Percentiles rank a stretch among this genome's conserved stretches.
Conservation (phyloP, 2,113 vertebrate genomes). For the Coregonus clupeaformis region DNA sequence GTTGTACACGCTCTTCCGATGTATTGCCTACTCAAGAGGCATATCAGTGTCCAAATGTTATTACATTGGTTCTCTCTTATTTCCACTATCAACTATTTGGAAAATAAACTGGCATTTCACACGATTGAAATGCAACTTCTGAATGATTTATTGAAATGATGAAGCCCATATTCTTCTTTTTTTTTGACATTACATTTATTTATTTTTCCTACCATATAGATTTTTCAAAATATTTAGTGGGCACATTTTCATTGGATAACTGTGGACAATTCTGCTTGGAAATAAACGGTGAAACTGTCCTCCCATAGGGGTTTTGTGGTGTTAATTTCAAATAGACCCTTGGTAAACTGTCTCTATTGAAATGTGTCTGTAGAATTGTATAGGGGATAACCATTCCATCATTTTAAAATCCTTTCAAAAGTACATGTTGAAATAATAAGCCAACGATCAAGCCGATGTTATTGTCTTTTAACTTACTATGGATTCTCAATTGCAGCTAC, state of each 20-base stretch:
- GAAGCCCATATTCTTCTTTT: conserved; percentile 49
- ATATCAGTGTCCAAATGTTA: conserved; percentile 27
- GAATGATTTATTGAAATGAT: conserved; percentile 52
- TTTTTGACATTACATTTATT: conserved; percentile 78
- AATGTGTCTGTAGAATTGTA: background rate
- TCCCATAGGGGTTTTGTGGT: conserved; percentile 27
- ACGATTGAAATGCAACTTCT: conserved; percentile 50
- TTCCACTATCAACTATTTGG: conserved; percentile 39
- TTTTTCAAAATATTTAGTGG: conserved; percentile 87
- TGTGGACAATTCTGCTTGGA: conserved; percentile 83
- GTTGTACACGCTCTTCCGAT: background rate
- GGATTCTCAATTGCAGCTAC: background rate
- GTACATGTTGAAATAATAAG: background rate
- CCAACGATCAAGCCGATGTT: background rate
- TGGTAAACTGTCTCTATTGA: background rate
- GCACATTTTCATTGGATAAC: conserved; percentile 84
- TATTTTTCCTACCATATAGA: conserved; percentile 90
- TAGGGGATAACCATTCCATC: background rate
- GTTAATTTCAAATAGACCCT: conserved; percentile 17
- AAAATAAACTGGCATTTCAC: conserved; percentile 53
- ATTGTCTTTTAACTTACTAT: background rate
- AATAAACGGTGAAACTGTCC: conserved; percentile 74
- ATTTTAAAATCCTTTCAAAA: background rate
- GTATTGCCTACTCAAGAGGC: background rate
- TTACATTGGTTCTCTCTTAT: conserved; percentile 55